Conservation (phyloP, 1,140 invertebrate species). For the Drosophila ohnishii region DNA sequence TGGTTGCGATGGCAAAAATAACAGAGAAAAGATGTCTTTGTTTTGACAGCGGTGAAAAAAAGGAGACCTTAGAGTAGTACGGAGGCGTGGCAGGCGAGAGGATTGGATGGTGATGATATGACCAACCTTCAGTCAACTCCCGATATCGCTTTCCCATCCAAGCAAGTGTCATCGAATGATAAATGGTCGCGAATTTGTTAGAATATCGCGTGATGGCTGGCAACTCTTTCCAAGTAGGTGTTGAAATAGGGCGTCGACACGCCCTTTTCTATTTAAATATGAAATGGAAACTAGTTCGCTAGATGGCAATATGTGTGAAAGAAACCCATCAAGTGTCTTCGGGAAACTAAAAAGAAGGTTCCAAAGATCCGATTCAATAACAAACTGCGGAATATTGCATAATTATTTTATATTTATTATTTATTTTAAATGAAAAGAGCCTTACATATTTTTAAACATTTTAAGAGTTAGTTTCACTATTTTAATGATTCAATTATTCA, state of each 20-base stretch:
- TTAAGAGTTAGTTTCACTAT: no score
- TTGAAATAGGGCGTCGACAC: constrained; percentile 23
- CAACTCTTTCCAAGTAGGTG: constrained; percentile 31
- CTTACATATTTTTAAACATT: background rate
- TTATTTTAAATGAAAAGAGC: no score
- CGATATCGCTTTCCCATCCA: constrained; percentile 35
- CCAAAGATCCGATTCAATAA: no score
- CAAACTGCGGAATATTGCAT: no score
- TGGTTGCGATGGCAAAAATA: constrained; percentile 48
- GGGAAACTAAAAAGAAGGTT: background rate
- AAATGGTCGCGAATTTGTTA: constrained; percentile 45
- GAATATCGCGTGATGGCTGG: constrained; percentile 47
- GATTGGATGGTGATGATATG: constrained; percentile 10
- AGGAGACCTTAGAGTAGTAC: background rate
- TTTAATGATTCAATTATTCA: no score
- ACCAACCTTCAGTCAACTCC: constrained; percentile 17
- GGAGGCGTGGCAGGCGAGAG: constrained; percentile 3
- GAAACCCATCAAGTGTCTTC: background rate
- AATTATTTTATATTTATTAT: no score
- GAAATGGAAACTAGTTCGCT: constrained; percentile 21
- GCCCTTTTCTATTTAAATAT: constrained; percentile 39
- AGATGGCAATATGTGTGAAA: constrained; percentile 1
- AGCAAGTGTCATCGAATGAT: constrained; percentile 46
- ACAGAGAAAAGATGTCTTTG: constrained; percentile 41
- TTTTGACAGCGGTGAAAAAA: constrained; percentile 37